Percentiles rank a stretch among this genome's conserved stretches.
These are phyloP conservation scores for Chunga burmeisteri DNA, from an alignment of 2,113 vertebrate species.

Conservation along the genomic window DNA sequence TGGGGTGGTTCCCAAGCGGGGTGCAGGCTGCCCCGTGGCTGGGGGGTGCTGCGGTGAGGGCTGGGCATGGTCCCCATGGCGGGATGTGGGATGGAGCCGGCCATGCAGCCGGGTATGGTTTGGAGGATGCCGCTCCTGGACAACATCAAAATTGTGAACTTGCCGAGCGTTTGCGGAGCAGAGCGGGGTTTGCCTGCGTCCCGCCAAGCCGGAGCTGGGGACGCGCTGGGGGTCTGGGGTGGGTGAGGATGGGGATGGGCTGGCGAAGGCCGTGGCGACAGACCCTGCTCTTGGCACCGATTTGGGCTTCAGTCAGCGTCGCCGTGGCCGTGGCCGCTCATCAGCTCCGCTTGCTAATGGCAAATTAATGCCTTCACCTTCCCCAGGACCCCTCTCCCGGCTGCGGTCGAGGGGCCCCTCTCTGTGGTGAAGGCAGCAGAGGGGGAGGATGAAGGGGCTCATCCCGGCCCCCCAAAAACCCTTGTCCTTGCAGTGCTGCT, in stretches of 20 bases:
- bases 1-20: neutral
- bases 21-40: neutral
- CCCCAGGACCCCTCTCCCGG: neutral
- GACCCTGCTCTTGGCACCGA: neutral
- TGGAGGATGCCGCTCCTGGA: accelerated
- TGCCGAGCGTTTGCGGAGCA: neutral
- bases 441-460: neutral
- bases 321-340: accelerated
- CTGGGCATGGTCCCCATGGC: neutral
- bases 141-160: accelerated
- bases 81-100: neutral
- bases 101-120: neutral
- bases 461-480: neutral
- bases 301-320: neutral
- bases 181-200: accelerated
- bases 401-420: neutral
- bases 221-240: accelerated
- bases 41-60: neutral
- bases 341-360: accelerated
- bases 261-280: accelerated
- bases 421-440: accelerated
- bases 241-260: neutral
- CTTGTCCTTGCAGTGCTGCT: accelerated
- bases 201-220: accelerated
- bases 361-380: neutral